A percentile compares a stretch with the other conserved stretches of the same genome.
phyloP scores from a whole-genome alignment of 35 echinoderm and acorn worm species.

The Patiria miniata region DNA sequence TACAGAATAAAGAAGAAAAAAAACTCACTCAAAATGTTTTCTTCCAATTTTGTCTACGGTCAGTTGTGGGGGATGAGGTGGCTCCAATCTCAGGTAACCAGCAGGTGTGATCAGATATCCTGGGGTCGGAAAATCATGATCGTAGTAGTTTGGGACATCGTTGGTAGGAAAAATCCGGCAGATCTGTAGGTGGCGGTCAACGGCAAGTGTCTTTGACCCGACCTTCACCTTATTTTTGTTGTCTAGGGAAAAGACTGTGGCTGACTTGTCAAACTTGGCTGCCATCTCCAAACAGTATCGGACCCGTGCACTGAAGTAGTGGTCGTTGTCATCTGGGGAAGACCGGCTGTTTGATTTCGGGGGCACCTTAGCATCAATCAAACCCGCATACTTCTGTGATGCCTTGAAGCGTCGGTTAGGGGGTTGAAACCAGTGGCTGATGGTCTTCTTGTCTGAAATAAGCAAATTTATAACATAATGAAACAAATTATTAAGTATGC shows the following conservation, averaged over 20 bases:
- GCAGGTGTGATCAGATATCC: too few species aligned
- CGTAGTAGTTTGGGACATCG: conserved; percentile 45
- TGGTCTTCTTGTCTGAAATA: too few species aligned
- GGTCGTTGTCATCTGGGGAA: background rate
- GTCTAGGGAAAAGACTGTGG: conserved; percentile 34
- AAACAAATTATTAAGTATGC: too few species aligned
- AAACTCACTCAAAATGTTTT: background rate
- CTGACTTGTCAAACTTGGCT: conserved; percentile 1
- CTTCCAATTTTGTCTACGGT: background rate
- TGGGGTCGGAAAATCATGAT: conserved; percentile 58
- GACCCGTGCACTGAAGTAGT: conserved; percentile 44
- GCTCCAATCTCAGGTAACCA: too few species aligned
- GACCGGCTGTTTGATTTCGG: too few species aligned
- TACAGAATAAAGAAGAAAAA: background rate
- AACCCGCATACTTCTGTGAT: too few species aligned
- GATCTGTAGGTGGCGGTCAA: background rate
- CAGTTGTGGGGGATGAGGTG: conserved; percentile 34
- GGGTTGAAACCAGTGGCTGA: too few species aligned
- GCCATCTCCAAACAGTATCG: conserved; percentile 24
- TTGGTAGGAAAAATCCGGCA: conserved; percentile 15
- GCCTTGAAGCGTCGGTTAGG: too few species aligned
- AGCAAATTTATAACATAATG: too few species aligned
- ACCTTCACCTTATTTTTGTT: conserved; percentile 56
- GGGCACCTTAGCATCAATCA: too few species aligned
- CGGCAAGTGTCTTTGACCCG: conserved; percentile 25